These are phyloP conservation scores for Anser brachyrhynchus DNA, from an alignment of 2,113 vertebrate genomes.

Conservation along the genomic window DNA sequence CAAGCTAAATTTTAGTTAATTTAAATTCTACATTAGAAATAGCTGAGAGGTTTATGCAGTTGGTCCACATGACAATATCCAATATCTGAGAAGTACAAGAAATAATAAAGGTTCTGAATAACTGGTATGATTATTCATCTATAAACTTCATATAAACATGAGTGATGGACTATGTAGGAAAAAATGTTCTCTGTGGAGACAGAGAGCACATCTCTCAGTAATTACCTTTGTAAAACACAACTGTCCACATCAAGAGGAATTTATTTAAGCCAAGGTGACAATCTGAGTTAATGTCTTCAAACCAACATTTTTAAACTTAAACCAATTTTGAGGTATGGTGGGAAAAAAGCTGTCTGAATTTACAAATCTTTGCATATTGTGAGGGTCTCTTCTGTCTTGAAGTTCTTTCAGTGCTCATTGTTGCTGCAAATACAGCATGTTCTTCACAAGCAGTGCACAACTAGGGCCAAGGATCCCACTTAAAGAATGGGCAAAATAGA, in stretches of 20 bases:
- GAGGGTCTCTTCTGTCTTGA: background rate
- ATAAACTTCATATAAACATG: background rate
- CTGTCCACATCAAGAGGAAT: background rate
- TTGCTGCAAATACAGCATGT: background rate
- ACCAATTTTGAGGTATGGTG: background rate
- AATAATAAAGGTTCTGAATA: background rate
- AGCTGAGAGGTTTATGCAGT: background rate
- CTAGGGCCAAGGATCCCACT: background rate
- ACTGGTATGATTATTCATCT: background rate
- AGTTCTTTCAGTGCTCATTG: background rate
- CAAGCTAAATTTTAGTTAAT: background rate
- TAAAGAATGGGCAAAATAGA: background rate
- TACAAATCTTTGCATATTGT: background rate
- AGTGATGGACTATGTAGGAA: background rate
- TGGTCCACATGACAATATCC: background rate
- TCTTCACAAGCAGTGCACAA: background rate
- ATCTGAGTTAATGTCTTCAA: background rate
- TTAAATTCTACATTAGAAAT: background rate
- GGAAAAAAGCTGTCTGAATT: background rate
- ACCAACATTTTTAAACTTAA: background rate
- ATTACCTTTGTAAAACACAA: background rate
- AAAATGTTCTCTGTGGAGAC: background rate
- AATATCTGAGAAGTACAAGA: background rate
- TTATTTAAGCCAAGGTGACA: background rate
- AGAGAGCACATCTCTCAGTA: background rate